Conservation (phyloP, 2,797 vertebrate species). For the Potorous gilbertii region DNA sequence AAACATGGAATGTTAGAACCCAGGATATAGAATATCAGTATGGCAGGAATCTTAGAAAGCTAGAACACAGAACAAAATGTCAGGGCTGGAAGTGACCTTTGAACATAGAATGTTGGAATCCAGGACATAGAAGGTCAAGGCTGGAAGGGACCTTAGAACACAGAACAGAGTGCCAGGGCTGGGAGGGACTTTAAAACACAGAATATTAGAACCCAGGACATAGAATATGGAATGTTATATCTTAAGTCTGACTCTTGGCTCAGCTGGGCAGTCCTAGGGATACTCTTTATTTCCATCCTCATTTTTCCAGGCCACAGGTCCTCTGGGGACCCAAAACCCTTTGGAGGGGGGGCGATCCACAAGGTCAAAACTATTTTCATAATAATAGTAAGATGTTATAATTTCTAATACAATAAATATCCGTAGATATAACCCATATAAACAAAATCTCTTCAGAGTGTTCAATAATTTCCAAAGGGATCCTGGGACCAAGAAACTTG, state of each 20-base stretch:
- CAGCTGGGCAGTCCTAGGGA: not conserved
- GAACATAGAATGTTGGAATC: no score
- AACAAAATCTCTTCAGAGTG: not conserved
- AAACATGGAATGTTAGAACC: no score
- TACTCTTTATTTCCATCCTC: not conserved
- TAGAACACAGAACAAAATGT: no score
- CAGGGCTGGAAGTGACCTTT: no score
- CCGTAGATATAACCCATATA: not conserved
- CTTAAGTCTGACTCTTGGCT: not conserved
- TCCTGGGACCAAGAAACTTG: not conserved
- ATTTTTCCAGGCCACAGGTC: not conserved
- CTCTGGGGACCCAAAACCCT: not conserved
- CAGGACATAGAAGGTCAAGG: no score
- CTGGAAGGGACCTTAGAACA: no score
- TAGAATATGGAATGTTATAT: not conserved
- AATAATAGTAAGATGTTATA: not conserved
- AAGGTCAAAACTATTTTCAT: not conserved
- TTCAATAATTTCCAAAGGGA: not conserved
- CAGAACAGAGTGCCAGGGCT: no score
- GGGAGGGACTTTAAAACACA: no score
- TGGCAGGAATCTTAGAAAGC: no score
- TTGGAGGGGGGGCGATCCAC: not conserved
- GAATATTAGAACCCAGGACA: no score
- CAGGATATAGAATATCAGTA: no score
- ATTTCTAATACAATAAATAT: not conserved